phyloP scores from a whole-genome alignment of 2,113 vertebrate species.

The Podilymbus podiceps region DNA sequence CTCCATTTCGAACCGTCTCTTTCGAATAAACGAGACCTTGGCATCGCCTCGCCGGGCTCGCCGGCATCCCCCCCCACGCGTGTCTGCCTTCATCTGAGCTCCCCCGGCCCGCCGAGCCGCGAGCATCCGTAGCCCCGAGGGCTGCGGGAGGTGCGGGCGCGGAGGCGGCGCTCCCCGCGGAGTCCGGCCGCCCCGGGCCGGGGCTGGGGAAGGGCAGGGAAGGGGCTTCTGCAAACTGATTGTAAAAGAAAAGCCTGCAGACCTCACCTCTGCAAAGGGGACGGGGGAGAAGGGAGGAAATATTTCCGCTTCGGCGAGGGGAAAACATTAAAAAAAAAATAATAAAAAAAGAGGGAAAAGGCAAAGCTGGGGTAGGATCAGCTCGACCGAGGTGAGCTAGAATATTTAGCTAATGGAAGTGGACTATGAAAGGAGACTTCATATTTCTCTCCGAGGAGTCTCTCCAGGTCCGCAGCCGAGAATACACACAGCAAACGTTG shows the following conservation, averaged over 20 bases:
- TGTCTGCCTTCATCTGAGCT: too few species aligned
- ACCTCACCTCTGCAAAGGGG: neutral
- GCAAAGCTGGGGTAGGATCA: neutral
- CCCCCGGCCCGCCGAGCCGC: neutral
- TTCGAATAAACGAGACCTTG: neutral
- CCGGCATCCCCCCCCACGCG: too few species aligned
- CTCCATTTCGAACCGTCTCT: fast-evolving
- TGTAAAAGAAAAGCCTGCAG: neutral
- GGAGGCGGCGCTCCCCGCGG: neutral
- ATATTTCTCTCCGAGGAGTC: slow-evolving; percentile 57
- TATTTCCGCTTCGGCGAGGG: neutral
- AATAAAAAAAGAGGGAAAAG: fast-evolving
- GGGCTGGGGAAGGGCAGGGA: neutral
- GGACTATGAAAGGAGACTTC: slow-evolving; percentile 50
- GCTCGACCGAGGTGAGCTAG: neutral
- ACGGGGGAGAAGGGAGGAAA: neutral
- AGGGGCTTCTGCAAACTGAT: neutral
- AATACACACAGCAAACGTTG: slow-evolving; percentile 28
- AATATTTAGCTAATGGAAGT: slow-evolving; percentile 18
- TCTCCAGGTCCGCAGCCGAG: slow-evolving; percentile 36
- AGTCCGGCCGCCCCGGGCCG: neutral
- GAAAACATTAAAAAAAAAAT: too few species aligned
- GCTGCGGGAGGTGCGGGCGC: neutral
- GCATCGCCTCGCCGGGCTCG: neutral
- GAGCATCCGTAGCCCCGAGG: neutral